phyloP scores from a whole-genome alignment of 2,797 vertebrate genomes.

The Chanos chanos region DNA sequence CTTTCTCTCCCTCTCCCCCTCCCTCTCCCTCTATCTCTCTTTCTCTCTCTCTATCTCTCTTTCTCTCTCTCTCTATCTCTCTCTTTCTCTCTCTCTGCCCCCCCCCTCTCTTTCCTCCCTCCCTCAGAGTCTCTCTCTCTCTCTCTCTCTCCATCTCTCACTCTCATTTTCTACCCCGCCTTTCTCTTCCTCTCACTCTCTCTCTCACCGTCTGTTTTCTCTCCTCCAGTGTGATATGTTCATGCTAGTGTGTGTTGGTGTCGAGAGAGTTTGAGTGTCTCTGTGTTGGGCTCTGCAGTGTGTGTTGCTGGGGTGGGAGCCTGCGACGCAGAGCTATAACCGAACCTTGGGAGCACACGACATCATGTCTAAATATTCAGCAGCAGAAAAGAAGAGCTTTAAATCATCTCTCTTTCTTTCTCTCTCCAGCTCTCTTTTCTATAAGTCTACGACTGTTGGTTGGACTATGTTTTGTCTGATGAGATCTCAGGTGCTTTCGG shows the following conservation, averaged over 20 bases:
- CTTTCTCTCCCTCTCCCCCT: background rate
- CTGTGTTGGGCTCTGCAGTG: too few relatives aligned
- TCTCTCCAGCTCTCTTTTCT: too few relatives aligned
- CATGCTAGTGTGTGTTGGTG: background rate
- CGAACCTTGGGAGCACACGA: conserved; percentile 12
- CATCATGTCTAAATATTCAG: conserved; percentile 34
- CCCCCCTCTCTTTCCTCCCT: too few relatives aligned
- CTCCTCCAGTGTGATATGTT: background rate
- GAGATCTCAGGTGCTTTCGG: conserved; percentile 22
- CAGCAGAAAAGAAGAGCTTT: conserved; percentile 17
- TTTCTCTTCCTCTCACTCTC: too few relatives aligned
- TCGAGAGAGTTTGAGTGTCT: background rate
- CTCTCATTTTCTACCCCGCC: background rate
- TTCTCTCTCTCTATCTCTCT: too few relatives aligned
- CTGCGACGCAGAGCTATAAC: conserved; percentile 13
- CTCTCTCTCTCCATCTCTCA: too few relatives aligned
- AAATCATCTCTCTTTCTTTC: conserved; percentile 20
- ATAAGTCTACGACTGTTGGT: too few relatives aligned
- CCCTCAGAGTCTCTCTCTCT: background rate
- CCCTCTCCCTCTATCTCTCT: too few relatives aligned
- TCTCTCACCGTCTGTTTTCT: too few relatives aligned
- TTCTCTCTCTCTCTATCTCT: background rate
- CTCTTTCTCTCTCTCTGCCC: too few relatives aligned
- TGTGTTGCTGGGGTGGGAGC: conserved; percentile 13
- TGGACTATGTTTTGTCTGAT: conserved; percentile 13